Evolutionary conservation across 2,113 vertebrate species (phyloP).

Genomic region (Anoura caudifer): DNA sequence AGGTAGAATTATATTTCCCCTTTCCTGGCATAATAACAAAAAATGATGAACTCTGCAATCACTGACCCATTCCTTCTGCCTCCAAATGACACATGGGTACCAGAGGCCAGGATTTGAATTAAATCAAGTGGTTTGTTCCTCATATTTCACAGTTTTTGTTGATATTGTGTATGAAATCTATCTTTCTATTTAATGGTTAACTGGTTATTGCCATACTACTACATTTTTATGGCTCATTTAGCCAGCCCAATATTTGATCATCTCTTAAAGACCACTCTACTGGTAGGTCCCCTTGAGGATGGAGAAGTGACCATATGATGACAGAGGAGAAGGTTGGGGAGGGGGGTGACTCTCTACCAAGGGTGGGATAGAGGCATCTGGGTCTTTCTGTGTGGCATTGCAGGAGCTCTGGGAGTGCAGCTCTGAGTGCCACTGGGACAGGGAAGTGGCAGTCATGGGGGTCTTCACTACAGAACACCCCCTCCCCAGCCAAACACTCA

Average conservation of each 20-base stretch:
- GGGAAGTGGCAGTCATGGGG: neutral
- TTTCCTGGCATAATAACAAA: neutral
- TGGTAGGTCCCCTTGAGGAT: neutral
- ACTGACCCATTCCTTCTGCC: neutral
- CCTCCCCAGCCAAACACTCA: neutral
- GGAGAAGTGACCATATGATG: neutral
- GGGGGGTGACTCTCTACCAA: neutral
- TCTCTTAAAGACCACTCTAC: neutral
- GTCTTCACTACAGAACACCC: neutral
- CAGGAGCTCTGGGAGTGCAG: neutral
- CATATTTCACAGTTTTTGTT: neutral
- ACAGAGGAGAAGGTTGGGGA: neutral
- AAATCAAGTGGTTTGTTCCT: neutral
- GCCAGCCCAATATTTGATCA: neutral
- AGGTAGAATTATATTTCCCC: neutral
- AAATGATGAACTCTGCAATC: neutral
- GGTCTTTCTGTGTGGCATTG: neutral
- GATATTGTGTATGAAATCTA: neutral
- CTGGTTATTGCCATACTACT: neutral
- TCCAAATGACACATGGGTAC: fast-evolving
- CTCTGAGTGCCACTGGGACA: neutral
- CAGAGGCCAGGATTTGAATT: neutral
- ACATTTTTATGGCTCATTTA: neutral
- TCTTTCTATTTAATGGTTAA: neutral
- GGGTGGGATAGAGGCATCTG: neutral